Conservation (phyloP, 2,888 invertebrate genomes). For the Colostygia pectinataria region DNA sequence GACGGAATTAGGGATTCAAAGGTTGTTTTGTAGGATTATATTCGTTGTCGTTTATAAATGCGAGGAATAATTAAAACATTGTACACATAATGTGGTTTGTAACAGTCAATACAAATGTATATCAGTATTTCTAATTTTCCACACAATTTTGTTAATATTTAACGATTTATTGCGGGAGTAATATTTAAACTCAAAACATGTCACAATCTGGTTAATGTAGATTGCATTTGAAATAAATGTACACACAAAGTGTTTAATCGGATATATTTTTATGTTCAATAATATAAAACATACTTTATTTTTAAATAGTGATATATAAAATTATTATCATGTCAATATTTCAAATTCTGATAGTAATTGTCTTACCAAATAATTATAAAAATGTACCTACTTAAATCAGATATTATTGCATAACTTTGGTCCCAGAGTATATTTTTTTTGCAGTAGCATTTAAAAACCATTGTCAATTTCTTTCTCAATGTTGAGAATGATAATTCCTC, state of each 20-base stretch:
- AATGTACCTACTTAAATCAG: slow-evolving; percentile 14
- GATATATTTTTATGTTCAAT: slow-evolving; percentile 10
- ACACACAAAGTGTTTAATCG: slow-evolving; percentile 8
- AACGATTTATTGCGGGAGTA: slow-evolving; percentile 4
- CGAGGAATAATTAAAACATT: slow-evolving; percentile 14
- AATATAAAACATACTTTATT: slow-evolving; percentile 6
- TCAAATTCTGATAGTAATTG: slow-evolving; percentile 13
- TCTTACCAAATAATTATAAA: slow-evolving; percentile 7
- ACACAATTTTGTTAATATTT: not conserved
- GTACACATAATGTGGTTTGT: slow-evolving; percentile 24
- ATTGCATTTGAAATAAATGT: slow-evolving; percentile 5
- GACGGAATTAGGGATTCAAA: not conserved
- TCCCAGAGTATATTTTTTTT: slow-evolving; percentile 7
- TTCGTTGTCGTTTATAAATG: slow-evolving; percentile 10
- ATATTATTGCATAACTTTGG: slow-evolving; percentile 1
- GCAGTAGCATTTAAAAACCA: slow-evolving; percentile 15
- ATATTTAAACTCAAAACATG: too few relatives aligned
- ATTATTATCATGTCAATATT: slow-evolving; percentile 16
- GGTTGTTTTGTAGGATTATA: slow-evolving; percentile 8
- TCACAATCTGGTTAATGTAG: slow-evolving; percentile 3
- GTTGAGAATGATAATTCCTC: slow-evolving; percentile 49
- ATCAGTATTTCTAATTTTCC: not conserved
- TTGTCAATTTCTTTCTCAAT: slow-evolving; percentile 43
- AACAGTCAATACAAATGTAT: slow-evolving; percentile 10
- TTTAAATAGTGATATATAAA: slow-evolving; percentile 9